A percentile compares a stretch with the other conserved stretches of the same genome.
Evolutionary conservation across 2,888 invertebrate genomes (phyloP).

Genomic region (Chymomyza fuscimana): DNA sequence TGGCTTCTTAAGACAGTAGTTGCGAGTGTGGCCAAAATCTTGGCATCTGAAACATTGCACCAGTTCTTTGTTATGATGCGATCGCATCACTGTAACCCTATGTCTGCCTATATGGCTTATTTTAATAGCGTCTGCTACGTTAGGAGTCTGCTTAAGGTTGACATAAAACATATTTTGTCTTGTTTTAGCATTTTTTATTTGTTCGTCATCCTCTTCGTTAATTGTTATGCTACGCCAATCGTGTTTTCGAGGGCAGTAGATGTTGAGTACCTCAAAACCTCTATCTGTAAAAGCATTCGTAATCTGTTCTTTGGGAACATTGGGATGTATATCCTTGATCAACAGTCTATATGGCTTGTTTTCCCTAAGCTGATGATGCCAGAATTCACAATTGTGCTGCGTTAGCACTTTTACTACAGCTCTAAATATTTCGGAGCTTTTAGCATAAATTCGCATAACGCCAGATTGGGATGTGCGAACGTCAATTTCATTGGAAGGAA

Average conservation of each 20-base stretch:
- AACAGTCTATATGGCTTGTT: constrained; percentile 2
- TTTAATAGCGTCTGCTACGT: no score
- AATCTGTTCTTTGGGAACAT: constrained; percentile 3
- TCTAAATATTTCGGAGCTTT: not conserved
- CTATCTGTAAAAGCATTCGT: not conserved
- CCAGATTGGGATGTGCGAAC: constrained; percentile 1
- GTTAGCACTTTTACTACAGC: not conserved
- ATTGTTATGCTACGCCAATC: constrained; percentile 3
- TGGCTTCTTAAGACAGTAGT: constrained; percentile 9
- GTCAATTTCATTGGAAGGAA: not conserved
- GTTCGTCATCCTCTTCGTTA: not conserved
- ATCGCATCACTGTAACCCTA: not conserved
- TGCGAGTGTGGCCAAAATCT: constrained; percentile 6
- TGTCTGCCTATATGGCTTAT: no score
- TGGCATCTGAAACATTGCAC: not conserved
- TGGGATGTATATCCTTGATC: not conserved
- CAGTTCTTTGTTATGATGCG: not conserved
- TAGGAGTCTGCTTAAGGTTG: not conserved
- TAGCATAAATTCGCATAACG: constrained; percentile 2
- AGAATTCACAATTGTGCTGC: not conserved
- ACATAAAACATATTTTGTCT: not conserved
- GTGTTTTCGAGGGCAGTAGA: constrained; percentile 9
- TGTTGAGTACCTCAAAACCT: constrained; percentile 6
- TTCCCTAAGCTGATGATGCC: constrained; percentile 5
- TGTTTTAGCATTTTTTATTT: not conserved